Conservation (phyloP, 2,113 vertebrate genomes). For the Eulemur macaco region DNA sequence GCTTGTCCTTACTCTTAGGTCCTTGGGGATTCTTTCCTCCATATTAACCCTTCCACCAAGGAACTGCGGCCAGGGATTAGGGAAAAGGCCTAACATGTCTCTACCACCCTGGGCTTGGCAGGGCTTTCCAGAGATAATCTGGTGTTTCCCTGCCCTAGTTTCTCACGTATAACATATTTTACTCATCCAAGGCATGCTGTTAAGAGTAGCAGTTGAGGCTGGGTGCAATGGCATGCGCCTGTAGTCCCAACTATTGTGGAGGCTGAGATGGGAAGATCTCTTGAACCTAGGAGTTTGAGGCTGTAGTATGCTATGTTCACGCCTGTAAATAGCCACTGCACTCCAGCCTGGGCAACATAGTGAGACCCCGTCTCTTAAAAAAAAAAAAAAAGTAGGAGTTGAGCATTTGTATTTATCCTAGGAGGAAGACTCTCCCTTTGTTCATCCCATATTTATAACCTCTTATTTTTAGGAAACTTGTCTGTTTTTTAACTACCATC, state of each 20-base stretch:
- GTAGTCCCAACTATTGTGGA: background rate
- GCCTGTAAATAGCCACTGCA: background rate
- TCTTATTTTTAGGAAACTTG: constrained; percentile 12
- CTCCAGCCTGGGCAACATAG: background rate
- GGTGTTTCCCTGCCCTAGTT: background rate
- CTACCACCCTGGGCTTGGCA: background rate
- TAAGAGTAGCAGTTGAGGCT: background rate
- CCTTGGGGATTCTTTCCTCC: background rate
- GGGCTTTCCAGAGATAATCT: constrained; percentile 33
- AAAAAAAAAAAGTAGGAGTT: background rate
- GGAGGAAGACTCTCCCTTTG: constrained; percentile 11
- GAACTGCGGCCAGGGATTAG: background rate
- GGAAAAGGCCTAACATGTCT: constrained; percentile 30
- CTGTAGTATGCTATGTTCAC: background rate
- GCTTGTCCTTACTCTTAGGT: background rate
- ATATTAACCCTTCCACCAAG: background rate
- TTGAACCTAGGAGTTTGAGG: background rate
- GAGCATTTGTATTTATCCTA: background rate
- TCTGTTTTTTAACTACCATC: background rate
- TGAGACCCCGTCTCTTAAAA: background rate
- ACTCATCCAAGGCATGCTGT: background rate
- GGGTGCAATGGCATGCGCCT: background rate
- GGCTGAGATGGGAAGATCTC: background rate
- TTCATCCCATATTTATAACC: background rate
- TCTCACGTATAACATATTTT: background rate